These are phyloP conservation scores for Crocidura indochinensis DNA, from an alignment of 2,797 vertebrate species.

Conservation along the genomic window DNA sequence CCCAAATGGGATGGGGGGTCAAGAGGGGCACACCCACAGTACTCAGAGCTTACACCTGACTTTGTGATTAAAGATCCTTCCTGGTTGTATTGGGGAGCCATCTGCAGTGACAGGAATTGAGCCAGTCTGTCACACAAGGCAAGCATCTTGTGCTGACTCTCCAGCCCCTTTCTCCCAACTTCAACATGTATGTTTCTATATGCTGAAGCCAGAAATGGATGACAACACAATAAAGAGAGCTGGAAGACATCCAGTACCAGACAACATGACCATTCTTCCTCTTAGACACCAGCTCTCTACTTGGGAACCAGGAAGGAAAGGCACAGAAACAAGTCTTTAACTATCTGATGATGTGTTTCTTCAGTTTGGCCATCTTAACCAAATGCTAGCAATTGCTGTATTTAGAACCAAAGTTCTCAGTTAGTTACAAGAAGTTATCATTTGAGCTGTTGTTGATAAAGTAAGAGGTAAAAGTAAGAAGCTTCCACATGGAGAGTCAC, in stretches of 20 bases:
- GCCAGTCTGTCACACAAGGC: too few species aligned
- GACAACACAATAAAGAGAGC: not conserved
- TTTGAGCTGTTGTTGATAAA: not conserved
- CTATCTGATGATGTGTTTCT: not conserved
- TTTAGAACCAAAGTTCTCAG: constrained; percentile 22
- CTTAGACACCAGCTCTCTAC: not conserved
- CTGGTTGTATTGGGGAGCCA: too few species aligned
- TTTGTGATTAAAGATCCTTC: too few species aligned
- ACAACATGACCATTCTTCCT: not conserved
- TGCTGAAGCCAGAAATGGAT: not conserved
- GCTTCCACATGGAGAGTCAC: not conserved
- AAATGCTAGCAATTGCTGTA: not conserved
- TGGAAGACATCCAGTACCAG: not conserved
- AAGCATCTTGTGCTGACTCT: too few species aligned
- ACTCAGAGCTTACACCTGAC: too few species aligned
- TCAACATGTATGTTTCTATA: not conserved
- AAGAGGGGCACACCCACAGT: too few species aligned
- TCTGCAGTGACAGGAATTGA: too few species aligned
- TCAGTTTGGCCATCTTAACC: not conserved
- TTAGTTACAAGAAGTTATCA: not conserved
- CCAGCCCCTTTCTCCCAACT: not conserved
- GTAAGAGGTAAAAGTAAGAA: not conserved
- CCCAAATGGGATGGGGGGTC: too few species aligned
- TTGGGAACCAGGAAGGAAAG: not conserved
- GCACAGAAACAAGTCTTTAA: not conserved